Evolutionary conservation across 2,113 vertebrate genomes (phyloP).

Genomic region (Poeciliopsis prolifica): DNA sequence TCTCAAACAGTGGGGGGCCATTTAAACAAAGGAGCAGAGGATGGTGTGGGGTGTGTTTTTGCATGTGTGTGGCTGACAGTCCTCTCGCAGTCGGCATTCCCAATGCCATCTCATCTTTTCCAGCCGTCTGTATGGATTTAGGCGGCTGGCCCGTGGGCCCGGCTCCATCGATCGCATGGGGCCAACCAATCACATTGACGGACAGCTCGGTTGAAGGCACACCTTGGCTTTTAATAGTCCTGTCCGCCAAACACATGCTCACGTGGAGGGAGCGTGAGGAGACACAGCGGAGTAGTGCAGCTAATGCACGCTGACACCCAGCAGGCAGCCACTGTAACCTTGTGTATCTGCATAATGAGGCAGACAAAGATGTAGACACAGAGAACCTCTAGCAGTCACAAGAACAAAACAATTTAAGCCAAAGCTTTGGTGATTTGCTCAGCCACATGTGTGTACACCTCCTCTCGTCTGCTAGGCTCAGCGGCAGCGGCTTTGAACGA

Average conservation of each 20-base stretch:
- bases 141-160: conserved; percentile 59
- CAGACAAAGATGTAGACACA: conserved; percentile 40
- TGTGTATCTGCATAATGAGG: conserved; percentile 60
- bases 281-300: conserved; percentile 39
- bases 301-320: conserved; percentile 36
- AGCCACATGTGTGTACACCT: conserved; percentile 19
- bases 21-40: conserved; percentile 44
- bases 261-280: conserved; percentile 29
- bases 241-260: conserved; percentile 31
- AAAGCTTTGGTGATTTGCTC: conserved; percentile 27
- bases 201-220: conserved; percentile 62
- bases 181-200: conserved; percentile 74
- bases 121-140: conserved; percentile 64
- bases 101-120: conserved; percentile 61
- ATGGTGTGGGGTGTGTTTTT: conserved; percentile 12
- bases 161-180: conserved; percentile 69
- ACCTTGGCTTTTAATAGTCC: conserved; percentile 67
- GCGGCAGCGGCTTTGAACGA: conserved; percentile 45
- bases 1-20: conserved; percentile 61
- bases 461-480: conserved; percentile 29
- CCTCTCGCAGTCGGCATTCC: conserved; percentile 32
- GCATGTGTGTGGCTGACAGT: conserved; percentile 31
- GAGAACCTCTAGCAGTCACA: conserved; percentile 28
- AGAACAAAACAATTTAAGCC: conserved; percentile 37
- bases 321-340: conserved; percentile 57